Evolutionary conservation across 2,113 vertebrate genomes (phyloP).

Genomic region (Clarias macrocephalus): DNA sequence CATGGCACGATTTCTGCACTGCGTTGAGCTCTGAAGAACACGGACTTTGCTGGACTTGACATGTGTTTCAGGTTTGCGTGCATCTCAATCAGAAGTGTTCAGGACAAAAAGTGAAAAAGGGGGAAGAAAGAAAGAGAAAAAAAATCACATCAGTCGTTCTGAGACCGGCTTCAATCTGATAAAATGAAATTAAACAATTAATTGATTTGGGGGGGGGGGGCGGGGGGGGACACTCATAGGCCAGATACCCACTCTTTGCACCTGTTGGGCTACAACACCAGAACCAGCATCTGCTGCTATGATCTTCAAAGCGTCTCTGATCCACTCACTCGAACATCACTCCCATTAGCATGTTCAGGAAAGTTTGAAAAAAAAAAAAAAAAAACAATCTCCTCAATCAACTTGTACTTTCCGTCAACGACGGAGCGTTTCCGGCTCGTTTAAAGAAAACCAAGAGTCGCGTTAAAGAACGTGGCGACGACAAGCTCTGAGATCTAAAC

Average conservation of each 20-base stretch:
- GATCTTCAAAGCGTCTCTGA: neutral
- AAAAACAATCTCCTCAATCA: slow-evolving; percentile 28
- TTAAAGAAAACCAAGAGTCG: slow-evolving; percentile 13
- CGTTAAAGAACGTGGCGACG: slow-evolving; percentile 32
- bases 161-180: no score
- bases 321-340: neutral
- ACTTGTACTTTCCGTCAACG: slow-evolving; percentile 23
- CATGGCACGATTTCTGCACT: neutral
- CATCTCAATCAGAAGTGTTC: neutral
- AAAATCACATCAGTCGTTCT: no score
- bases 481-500: slow-evolving; percentile 7
- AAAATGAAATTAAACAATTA: no score
- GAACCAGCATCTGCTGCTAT: neutral
- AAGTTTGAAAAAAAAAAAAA: neutral
- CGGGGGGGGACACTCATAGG: no score
- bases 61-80: neutral
- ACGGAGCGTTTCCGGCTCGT: slow-evolving; percentile 36
- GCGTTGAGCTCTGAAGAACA: neutral
- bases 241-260: neutral
- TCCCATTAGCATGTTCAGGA: neutral
- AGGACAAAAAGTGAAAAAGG: neutral
- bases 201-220: no score
- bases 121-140: neutral
- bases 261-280: neutral
- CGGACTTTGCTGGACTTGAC: neutral